Evolutionary conservation across 2,797 vertebrate species (phyloP).

Genomic region (Gallinago nigripennis): DNA sequence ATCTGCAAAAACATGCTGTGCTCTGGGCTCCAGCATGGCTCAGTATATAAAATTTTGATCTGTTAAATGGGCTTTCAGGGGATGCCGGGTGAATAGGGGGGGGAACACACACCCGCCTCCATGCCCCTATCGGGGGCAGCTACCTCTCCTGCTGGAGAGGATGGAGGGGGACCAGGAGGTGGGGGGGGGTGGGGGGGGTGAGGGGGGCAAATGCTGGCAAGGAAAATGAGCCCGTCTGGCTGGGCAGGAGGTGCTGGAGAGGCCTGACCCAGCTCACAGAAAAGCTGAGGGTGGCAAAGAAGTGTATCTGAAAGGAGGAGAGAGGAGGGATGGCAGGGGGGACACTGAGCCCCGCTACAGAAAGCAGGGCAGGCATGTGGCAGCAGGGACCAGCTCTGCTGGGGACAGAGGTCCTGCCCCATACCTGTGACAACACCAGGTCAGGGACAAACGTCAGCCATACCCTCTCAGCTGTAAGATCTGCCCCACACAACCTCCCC

Average conservation of each 20-base stretch:
- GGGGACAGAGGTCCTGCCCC: rapidly evolving
- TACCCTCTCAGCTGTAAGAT: not conserved
- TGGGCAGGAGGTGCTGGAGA: not conserved
- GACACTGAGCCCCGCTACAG: not conserved
- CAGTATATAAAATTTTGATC: slow-evolving; percentile 42
- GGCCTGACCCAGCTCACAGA: not conserved
- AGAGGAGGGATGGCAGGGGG: not conserved
- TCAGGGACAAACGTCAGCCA: rapidly evolving
- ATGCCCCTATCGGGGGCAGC: not conserved
- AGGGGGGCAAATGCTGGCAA: not conserved
- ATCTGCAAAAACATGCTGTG: not conserved
- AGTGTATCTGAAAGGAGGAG: not conserved
- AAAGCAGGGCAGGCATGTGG: not conserved
- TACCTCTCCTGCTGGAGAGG: not conserved
- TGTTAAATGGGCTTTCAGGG: not conserved
- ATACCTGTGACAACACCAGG: not conserved
- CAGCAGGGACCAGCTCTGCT: rapidly evolving
- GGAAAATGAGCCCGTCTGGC: not conserved
- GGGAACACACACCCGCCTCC: not conserved
- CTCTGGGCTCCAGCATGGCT: not conserved
- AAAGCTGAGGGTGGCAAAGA: rapidly evolving
- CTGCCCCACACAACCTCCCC: not conserved
- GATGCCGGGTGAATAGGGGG: not conserved
- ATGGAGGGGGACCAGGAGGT: not conserved
- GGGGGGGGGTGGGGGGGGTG: not conserved